Evolutionary conservation across 2,113 vertebrate genomes (phyloP).

Genomic region (Sardina pilchardus): DNA sequence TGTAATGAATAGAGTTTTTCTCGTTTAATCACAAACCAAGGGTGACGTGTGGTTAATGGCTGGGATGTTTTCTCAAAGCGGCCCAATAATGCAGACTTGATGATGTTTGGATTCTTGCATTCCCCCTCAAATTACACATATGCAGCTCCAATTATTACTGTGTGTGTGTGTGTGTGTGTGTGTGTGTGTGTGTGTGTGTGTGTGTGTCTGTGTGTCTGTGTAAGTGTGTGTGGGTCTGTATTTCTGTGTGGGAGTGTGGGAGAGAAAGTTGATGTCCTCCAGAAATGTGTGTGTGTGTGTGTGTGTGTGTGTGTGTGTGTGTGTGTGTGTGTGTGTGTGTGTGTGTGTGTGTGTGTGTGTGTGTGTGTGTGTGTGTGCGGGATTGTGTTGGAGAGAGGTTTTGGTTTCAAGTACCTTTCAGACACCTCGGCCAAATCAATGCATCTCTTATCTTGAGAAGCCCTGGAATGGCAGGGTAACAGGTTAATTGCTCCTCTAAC

Average conservation of each 20-base stretch:
- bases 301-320: not conserved
- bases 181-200: not conserved
- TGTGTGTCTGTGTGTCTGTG: not conserved
- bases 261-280: too few relatives aligned
- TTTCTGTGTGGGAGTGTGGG: not conserved
- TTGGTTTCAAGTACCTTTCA: not conserved
- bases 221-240: not conserved
- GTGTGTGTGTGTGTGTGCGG: not conserved
- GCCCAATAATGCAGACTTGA: not conserved
- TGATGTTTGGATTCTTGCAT: constrained; percentile 16
- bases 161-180: not conserved
- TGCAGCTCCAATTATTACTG: not conserved
- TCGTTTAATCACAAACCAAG: constrained; percentile 8
- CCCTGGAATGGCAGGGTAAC: constrained; percentile 24
- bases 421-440: constrained; percentile 8
- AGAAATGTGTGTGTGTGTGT: not conserved
- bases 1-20: constrained; percentile 13
- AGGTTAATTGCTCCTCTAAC: constrained; percentile 34
- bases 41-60: not conserved
- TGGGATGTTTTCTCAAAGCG: not conserved
- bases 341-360: not conserved
- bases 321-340: not conserved
- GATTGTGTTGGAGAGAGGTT: not conserved
- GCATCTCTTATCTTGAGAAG: constrained; percentile 15
- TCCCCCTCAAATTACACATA: not conserved